Percentiles rank a stretch among this genome's conserved stretches.
phyloP scores from a whole-genome alignment of 2,113 vertebrate genomes.

The Sarotherodon lohbergeri region DNA sequence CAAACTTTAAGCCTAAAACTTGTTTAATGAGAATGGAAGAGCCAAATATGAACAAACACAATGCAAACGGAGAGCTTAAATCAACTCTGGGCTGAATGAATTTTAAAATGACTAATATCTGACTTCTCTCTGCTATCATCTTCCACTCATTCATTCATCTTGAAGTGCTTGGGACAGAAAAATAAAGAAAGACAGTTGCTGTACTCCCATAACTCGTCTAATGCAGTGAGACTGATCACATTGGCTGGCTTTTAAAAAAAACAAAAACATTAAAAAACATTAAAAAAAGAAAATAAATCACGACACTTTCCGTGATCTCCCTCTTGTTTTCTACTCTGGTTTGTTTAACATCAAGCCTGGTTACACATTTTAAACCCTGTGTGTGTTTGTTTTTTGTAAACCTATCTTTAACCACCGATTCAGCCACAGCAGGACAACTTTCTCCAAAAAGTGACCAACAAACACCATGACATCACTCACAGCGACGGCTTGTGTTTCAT shows the following conservation, averaged over 20 bases:
- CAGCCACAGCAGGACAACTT: background rate
- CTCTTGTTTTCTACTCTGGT: background rate
- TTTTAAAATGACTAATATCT: conserved; percentile 1
- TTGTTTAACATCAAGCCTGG: conserved; percentile 26
- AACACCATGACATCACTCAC: conserved; percentile 55
- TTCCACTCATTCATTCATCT: conserved; percentile 21
- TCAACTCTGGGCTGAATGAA: background rate
- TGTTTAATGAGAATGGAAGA: background rate
- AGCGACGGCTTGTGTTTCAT: conserved; percentile 61
- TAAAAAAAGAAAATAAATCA: background rate
- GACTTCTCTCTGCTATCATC: conserved; percentile 30
- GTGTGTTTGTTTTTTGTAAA: conserved; percentile 48
- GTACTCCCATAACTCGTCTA: conserved; percentile 31
- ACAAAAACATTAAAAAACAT: background rate
- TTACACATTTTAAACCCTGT: conserved; percentile 53
- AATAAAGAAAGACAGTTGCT: conserved; percentile 35
- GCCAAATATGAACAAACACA: background rate
- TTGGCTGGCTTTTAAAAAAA: background rate
- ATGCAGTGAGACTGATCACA: conserved; percentile 19
- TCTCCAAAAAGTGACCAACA: conserved; percentile 38
- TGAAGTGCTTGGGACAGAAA: conserved; percentile 47
- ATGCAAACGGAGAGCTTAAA: conserved; percentile 19
- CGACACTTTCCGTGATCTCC: background rate
- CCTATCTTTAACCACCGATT: conserved; percentile 22
- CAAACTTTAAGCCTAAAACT: background rate